Evolutionary conservation across 2,888 invertebrate genomes (phyloP), one percentile per base, ranked within the genome.

Genomic region (Synergus umbraculus): DNA sequence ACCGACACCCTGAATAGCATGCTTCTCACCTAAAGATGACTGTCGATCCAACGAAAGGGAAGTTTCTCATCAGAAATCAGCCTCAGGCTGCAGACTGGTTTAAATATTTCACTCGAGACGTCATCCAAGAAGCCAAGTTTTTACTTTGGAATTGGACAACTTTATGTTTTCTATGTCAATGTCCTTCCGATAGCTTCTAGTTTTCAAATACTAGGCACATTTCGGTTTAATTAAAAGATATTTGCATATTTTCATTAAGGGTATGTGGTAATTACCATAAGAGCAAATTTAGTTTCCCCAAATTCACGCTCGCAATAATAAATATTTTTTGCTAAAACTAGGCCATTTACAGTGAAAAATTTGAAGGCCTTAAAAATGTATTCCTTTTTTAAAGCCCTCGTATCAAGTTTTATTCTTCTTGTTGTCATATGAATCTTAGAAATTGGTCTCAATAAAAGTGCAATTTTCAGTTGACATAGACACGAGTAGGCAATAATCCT

Each of bases 61-160:
- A 85, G 85, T 87, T 87, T 89, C 87, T 89, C 89, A 88, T 89
- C 88, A 88, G 86, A 83, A 85, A 88, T 88, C 86, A 86, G 87
- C 88, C 89, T 65, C 81, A 79, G 89, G 89, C 89, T 86, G 80
- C 84, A 86, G 85, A 85, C 86, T 84, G 85, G 86, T 85, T 88
- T 89, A 88, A 90, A 89, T 89, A 89, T 90, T 89, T 89, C 87
- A 86, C 85, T 81, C 83, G 85, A 82, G 76, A 84, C 84, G 86
- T 83, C 85, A 84, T 85, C 87, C 76, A 76, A 63, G 80, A 78
- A 44, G 43, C 66, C 41, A 41, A 66, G 43, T 66, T 43, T 43
- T 7, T 46, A 46, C 67, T 46, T 18, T 29, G 46, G 73, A 79
- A 79, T 67, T 22, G 46, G 22, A 67, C 46, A 67, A 67, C 44